Evolutionary conservation across 2,113 vertebrate species (phyloP).

Genomic region (Salvelinus namaycush): DNA sequence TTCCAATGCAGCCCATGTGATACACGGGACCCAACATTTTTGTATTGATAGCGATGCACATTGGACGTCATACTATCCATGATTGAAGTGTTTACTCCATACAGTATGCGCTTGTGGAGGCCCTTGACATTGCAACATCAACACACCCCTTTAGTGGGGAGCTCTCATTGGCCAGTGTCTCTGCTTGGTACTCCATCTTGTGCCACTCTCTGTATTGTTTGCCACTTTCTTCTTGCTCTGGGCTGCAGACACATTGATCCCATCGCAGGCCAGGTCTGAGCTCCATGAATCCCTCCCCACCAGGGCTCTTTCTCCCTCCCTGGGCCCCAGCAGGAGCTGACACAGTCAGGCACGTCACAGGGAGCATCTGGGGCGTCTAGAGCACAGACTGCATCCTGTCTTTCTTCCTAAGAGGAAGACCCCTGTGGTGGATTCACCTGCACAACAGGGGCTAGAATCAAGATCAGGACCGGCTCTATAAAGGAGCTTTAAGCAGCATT

Average conservation of each 20-base stretch:
- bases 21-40: constrained; percentile 17
- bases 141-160: constrained; percentile 20
- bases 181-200: constrained; percentile 8
- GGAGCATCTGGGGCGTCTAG: neutral
- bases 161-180: constrained; percentile 35
- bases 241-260: constrained; percentile 36
- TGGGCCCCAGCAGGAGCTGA: neutral
- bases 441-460: neutral
- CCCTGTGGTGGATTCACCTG: constrained; percentile 1
- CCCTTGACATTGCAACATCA: constrained; percentile 27
- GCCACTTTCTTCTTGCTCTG: constrained; percentile 23
- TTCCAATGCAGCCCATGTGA: neutral
- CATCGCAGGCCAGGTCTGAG: constrained; percentile 5
- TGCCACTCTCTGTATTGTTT: constrained; percentile 31
- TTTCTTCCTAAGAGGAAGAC: constrained; percentile 19
- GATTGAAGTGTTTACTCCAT: constrained; percentile 27
- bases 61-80: constrained; percentile 40
- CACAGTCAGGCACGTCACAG: constrained; percentile 13
- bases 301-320: neutral
- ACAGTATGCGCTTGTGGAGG: neutral
- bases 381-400: constrained; percentile 16
- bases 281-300: constrained; percentile 17
- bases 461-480: neutral
- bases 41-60: constrained; percentile 13
- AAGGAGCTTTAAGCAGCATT: constrained; percentile 9